These are phyloP conservation scores for Crambe crambe DNA, from an alignment of 37 sponge, comb jelly and placozoan genomes.

Conservation along the genomic window DNA sequence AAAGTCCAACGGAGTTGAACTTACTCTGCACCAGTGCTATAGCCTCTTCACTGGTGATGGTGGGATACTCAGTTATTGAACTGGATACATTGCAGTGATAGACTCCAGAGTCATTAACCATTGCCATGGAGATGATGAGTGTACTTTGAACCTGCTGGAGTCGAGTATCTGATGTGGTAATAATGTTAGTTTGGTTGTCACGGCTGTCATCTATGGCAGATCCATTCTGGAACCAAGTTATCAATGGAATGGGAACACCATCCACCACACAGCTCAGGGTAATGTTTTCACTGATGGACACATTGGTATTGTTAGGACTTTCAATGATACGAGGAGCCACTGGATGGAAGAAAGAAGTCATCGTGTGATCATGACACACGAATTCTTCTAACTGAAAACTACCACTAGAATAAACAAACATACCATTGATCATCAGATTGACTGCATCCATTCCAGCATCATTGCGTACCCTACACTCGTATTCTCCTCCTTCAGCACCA, in stretches of 20 bases:
- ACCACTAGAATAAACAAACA: too few relatives aligned
- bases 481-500: conserved; percentile 55
- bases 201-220: not conserved
- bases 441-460: conserved; percentile 40
- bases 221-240: conserved; percentile 64
- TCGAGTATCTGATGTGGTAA: not conserved
- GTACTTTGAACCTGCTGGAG: not conserved
- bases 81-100: conserved; percentile 40
- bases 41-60: conserved; percentile 4
- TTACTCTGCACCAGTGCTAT: conserved; percentile 57
- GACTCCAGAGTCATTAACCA: conserved; percentile 44
- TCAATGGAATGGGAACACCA: conserved; percentile 48
- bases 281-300: not conserved
- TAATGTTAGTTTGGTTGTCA: not conserved
- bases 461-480: conserved; percentile 63
- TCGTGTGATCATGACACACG: conserved; percentile 6
- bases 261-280: conserved; percentile 28
- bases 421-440: conserved; percentile 26
- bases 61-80: not conserved
- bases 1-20: not conserved
- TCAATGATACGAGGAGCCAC: conserved; percentile 41
- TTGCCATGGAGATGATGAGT: conserved; percentile 27
- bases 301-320: conserved; percentile 19
- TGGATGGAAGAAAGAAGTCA: conserved; percentile 15
- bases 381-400: conserved; percentile 1